phyloP scores from a whole-genome alignment of 2,113 vertebrate genomes.

The Coturnix japonica region DNA sequence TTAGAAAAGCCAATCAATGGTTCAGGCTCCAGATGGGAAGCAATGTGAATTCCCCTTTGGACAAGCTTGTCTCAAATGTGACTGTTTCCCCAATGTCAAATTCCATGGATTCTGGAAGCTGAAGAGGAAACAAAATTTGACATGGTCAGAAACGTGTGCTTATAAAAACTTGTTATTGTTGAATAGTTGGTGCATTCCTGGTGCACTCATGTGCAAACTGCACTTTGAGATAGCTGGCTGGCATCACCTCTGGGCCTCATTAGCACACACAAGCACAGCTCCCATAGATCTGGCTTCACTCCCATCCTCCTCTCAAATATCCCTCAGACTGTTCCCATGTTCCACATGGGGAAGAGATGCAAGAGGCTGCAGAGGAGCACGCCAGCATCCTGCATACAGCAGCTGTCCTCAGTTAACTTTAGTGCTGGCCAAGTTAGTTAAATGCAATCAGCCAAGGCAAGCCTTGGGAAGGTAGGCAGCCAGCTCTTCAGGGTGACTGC shows the following conservation, averaged over 20 bases:
- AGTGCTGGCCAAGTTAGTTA: background rate
- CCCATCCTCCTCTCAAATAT: background rate
- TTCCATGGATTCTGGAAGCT: conserved; percentile 57
- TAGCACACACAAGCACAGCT: conserved; percentile 33
- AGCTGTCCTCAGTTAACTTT: conserved; percentile 57
- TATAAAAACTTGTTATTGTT: conserved; percentile 29
- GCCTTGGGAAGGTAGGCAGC: background rate
- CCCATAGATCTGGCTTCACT: background rate
- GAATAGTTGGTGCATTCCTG: conserved; percentile 67
- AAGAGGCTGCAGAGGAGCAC: background rate
- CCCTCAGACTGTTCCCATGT: background rate
- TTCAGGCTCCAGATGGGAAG: conserved; percentile 20
- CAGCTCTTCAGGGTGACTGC: background rate
- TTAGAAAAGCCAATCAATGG: conserved; percentile 37
- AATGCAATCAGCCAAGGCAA: background rate
- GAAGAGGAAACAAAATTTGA: conserved; percentile 48
- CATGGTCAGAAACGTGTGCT: conserved; percentile 50
- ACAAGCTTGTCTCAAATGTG: background rate
- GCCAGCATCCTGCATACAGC: background rate
- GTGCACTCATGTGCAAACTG: conserved; percentile 63
- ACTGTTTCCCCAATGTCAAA: conserved; percentile 49
- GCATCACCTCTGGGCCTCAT: conserved; percentile 65
- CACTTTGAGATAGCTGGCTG: conserved; percentile 8
- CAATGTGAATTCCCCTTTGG: conserved; percentile 11
- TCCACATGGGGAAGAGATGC: background rate